Percentiles rank a stretch among this genome's conserved stretches.
phyloP scores from a whole-genome alignment of 2,797 vertebrate species.

The Pogonophryne albipinna region DNA sequence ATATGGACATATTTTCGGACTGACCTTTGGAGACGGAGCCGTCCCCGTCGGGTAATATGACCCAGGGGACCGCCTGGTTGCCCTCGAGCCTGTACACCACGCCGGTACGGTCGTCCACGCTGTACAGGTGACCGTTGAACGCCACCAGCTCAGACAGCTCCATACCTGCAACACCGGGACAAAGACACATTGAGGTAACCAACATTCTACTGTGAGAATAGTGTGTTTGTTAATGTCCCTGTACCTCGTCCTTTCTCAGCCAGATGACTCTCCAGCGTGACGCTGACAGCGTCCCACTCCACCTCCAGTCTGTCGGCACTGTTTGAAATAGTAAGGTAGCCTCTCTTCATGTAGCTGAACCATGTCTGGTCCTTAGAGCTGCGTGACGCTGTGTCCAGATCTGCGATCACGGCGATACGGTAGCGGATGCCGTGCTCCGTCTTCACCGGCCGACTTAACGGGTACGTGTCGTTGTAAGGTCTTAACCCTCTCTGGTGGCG shows the following conservation, averaged over 20 bases:
- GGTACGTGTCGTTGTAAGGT: slow-evolving; percentile 94
- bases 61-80: slow-evolving; percentile 92
- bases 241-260: slow-evolving; percentile 93
- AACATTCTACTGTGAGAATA: not conserved
- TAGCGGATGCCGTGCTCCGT: slow-evolving; percentile 88
- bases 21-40: slow-evolving; percentile 94
- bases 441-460: slow-evolving; percentile 88
- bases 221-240: not conserved
- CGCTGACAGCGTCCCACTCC: slow-evolving; percentile 89
- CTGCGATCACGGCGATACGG: slow-evolving; percentile 91
- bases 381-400: slow-evolving; percentile 92
- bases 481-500: slow-evolving; percentile 63
- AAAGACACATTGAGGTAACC: not conserved
- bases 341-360: slow-evolving; percentile 95
- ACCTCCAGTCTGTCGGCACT: slow-evolving; percentile 87
- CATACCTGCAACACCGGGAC: slow-evolving; percentile 84
- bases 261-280: slow-evolving; percentile 91
- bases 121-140: slow-evolving; percentile 95
- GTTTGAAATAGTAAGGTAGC: slow-evolving; percentile 89
- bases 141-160: slow-evolving; percentile 94
- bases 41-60: slow-evolving; percentile 94
- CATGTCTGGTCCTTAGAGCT: slow-evolving; percentile 89
- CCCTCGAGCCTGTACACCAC: slow-evolving; percentile 93
- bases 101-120: slow-evolving; percentile 94
- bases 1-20: slow-evolving; percentile 27